These are phyloP conservation scores for Calameuta filiformis DNA, from an alignment of 2,888 invertebrate species.

Conservation along the genomic window DNA sequence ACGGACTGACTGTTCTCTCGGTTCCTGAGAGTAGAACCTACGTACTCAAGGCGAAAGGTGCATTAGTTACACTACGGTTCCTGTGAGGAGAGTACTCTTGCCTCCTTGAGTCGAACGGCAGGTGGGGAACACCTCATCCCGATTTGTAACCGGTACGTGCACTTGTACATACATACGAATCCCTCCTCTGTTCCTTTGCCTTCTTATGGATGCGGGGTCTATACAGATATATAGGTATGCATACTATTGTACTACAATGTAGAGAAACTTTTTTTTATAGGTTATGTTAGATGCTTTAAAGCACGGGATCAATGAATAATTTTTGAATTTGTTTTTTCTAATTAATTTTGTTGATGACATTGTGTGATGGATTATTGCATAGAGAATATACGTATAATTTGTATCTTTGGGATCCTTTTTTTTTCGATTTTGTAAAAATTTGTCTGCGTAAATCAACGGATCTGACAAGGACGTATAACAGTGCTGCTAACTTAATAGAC, in stretches of 20 bases:
- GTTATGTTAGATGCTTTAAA: not conserved
- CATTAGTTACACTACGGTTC: not conserved
- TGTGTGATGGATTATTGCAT: not conserved
- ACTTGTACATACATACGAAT: not conserved
- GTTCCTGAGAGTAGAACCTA: not conserved
- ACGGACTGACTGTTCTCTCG: not conserved
- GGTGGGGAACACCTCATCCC: slow-evolving; percentile 6
- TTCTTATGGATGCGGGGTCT: not conserved
- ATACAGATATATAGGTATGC: not conserved
- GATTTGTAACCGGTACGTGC: not conserved
- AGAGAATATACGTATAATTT: not conserved
- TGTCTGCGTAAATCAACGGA: not conserved
- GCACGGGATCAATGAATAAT: not conserved
- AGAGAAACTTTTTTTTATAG: not conserved
- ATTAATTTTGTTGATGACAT: not conserved
- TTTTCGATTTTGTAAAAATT: not conserved
- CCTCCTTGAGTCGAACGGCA: not conserved
- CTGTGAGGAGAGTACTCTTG: not conserved
- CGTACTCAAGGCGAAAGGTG: slow-evolving; percentile 6
- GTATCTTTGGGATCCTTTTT: not conserved
- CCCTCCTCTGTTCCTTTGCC: not conserved
- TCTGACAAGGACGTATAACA: not conserved
- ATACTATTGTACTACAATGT: not conserved
- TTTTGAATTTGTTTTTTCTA: not conserved
- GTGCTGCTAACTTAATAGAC: not conserved